Base-by-base conservation (phyloP, 2,888 invertebrate genomes). In the Rhabditoides inermis region DNA sequence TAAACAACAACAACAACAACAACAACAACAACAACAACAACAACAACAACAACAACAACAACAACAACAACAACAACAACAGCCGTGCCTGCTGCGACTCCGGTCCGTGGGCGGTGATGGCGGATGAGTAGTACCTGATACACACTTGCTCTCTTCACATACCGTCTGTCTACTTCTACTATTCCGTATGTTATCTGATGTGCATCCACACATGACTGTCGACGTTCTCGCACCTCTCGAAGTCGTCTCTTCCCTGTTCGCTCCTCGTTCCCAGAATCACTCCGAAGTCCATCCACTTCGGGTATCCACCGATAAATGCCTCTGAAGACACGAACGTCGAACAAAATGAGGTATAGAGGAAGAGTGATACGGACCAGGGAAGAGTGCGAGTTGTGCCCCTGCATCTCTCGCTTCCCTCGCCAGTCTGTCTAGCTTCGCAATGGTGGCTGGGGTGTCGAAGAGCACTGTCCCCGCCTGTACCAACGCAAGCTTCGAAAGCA, bases 271-370 rank as follows among this genome's bases (percentile, higher is more conserved):
- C 72, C 53, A 72, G 56, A 3, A 60, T 53, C 3, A 72, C 63
- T n/a, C 72, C 72, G 49, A 72, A 72, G 45, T 61, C 65, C 35
- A 63, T 58, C 45, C 63, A 68, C 50, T 72, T 72, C 12, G 72
- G 70, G 41, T 72, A 72, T 23, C 72, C 72, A 25, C 72, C 71
- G 20, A 71, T 55, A 44, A 71, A 71, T 0, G 68, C 69, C 60
- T 71, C 71, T 68, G 37, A 49, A 65, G 23, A 18, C 26, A 15
- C 20, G 10, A 22, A 18, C 15, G 15, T 30, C 28, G 28, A 40
- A 12, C 22, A 32, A 40, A 10, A 25, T 20, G 10, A 2, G 12
- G 25, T n/a, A 7, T 45, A 35, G 12, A 18, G 18, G 26, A 12
- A 20, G 32, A 22, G 32, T 15, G 2, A 12, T 22, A 44, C 18